Percentiles rank a stretch among this genome's conserved stretches.
Evolutionary conservation across 2,113 vertebrate species (phyloP).

Genomic region (Pterocles gutturalis): DNA sequence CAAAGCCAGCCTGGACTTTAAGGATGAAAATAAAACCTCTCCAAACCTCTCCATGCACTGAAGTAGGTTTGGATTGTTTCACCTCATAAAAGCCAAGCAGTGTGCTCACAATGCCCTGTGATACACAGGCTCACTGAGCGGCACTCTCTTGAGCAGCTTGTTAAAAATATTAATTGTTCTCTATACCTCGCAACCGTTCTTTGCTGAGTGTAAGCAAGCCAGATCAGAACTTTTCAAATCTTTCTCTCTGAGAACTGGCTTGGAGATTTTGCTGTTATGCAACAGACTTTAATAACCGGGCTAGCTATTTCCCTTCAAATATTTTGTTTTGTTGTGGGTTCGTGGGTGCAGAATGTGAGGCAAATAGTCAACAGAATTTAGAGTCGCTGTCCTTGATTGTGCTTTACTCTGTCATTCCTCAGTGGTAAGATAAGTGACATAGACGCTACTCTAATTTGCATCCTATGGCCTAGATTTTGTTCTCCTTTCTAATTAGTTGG

Average conservation of each 20-base stretch:
- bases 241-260: background rate
- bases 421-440: slow-evolving; percentile 38
- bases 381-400: slow-evolving; percentile 9
- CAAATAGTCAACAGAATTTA: slow-evolving; percentile 26
- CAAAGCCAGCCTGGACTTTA: slow-evolving; percentile 81
- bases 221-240: background rate
- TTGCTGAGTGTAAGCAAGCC: background rate
- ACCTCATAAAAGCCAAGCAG: slow-evolving; percentile 76
- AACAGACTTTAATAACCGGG: background rate
- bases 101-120: slow-evolving; percentile 65
- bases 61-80: slow-evolving; percentile 79
- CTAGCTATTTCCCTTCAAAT: background rate
- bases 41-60: slow-evolving; percentile 70
- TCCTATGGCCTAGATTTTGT: slow-evolving; percentile 70
- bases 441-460: slow-evolving; percentile 58
- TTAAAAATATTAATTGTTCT: slow-evolving; percentile 64
- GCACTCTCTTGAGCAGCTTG: slow-evolving; percentile 47
- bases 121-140: slow-evolving; percentile 33
- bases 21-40: slow-evolving; percentile 77
- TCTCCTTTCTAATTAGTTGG: slow-evolving; percentile 73
- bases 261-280: background rate
- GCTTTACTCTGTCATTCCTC: slow-evolving; percentile 43
- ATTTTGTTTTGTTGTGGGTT: background rate
- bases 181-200: background rate
- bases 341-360: background rate